These are phyloP conservation scores for Nemurella pictetii DNA, from an alignment of 2,888 invertebrate genomes.

Conservation along the genomic window DNA sequence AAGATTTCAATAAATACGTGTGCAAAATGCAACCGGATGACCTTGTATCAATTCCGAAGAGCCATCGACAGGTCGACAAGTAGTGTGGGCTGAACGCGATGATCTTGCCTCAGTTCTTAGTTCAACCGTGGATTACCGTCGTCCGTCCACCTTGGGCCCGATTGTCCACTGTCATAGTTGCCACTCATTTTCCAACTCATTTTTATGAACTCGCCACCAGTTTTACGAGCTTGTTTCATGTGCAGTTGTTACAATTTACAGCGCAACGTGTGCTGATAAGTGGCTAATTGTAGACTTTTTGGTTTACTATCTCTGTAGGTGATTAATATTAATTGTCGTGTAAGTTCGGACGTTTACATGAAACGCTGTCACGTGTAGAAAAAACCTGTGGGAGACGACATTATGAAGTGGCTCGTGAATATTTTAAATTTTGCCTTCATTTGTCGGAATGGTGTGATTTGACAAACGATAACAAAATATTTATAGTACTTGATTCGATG, in stretches of 20 bases:
- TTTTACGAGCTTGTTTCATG: too few species aligned
- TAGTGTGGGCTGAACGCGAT: not conserved
- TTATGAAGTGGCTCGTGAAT: conserved; percentile 6
- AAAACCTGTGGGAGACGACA: too few species aligned
- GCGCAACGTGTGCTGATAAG: not conserved
- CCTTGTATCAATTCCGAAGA: not conserved
- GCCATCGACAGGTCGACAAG: not conserved
- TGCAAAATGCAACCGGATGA: not conserved
- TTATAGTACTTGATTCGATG: too few species aligned
- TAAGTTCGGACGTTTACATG: not conserved
- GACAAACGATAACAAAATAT: too few species aligned
- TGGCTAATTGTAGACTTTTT: not conserved
- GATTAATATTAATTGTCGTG: not conserved
- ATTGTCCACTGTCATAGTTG: too few species aligned
- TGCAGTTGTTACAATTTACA: not conserved
- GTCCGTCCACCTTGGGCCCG: not conserved
- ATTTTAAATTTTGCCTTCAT: not conserved
- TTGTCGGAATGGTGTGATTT: not conserved
- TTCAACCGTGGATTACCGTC: not conserved
- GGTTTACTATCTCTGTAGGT: not conserved
- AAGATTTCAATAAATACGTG: not conserved
- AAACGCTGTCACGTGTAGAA: not conserved
- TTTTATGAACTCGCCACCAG: too few species aligned
- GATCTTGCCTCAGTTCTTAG: too few species aligned
- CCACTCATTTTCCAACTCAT: too few species aligned